These are phyloP conservation scores for Micronisus gabar DNA, from an alignment of 2,113 vertebrate genomes.

Conservation along the genomic window DNA sequence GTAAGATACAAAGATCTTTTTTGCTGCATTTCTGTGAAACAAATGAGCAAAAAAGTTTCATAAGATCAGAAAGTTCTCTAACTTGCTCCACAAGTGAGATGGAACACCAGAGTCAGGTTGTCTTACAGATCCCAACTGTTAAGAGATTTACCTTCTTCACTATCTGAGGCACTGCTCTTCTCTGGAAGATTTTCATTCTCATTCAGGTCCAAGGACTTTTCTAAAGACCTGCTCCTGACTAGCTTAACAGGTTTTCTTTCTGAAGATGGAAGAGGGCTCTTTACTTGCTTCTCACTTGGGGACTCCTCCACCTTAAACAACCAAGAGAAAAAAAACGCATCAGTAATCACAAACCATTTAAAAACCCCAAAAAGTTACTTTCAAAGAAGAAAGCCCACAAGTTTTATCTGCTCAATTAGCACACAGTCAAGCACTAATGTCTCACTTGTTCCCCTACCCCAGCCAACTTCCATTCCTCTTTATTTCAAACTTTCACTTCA, in stretches of 20 bases:
- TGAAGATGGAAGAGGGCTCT: conserved; percentile 65
- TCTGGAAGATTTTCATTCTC: conserved; percentile 84
- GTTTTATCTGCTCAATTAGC: neutral
- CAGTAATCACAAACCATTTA: neutral
- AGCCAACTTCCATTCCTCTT: neutral
- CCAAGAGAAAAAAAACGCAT: neutral
- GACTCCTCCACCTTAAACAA: conserved; percentile 70
- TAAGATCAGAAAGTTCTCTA: neutral
- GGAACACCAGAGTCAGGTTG: neutral
- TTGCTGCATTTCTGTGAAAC: neutral
- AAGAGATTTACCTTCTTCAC: conserved; percentile 82
- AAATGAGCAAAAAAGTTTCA: neutral
- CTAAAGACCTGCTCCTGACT: conserved; percentile 63
- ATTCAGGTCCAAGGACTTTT: conserved; percentile 82
- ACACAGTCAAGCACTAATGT: neutral
- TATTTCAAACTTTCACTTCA: neutral
- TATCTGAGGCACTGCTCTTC: conserved; percentile 84
- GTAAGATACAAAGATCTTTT: neutral
- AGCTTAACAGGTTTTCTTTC: conserved; percentile 68
- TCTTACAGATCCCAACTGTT: neutral
- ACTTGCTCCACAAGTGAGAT: neutral
- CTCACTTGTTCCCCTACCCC: neutral
- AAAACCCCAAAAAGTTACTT: neutral
- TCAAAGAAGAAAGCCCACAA: neutral
- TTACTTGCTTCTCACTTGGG: conserved; percentile 55